Base-by-base conservation (phyloP, 2,797 vertebrate genomes). In the Notolabrus celidotus region DNA sequence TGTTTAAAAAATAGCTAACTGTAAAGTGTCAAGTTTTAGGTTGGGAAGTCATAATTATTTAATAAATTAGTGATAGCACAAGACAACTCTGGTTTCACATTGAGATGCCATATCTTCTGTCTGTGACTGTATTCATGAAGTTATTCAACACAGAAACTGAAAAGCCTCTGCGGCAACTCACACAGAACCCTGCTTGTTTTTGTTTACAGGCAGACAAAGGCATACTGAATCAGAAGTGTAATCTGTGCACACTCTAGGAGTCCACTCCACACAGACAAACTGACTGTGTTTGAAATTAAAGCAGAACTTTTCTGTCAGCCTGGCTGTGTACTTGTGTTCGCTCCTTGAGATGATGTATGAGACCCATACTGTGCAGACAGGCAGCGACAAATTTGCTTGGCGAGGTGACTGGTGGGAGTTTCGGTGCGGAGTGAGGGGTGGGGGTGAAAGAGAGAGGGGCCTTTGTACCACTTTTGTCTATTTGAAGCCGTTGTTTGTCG, bases 311-410 rank as follows among this genome's bases (percentile, higher is more conserved):
- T 9, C 71, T 80, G 81, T 90, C 87, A 83, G 67, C 82, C 83
- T 73, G 78, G 84, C 87, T 91, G 65, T 65, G 49, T 74, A 45
- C 82, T 77, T 82, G 80, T 85, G 75, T 87, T 76, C 70, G 59
- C 79, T 41, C 71, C 73, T 78, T 59, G 29, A 86, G 79, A 91
- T 94, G 93, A 95, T 94, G 89, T 88, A 94, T 92, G 91, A 89
- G 86, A 81, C 73, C 82, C 92, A 92, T 74, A 91, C 88, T 93
- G 91, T 92, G 93, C 89, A 80, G 83, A 88, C 89, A 90, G 88
- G 86, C 88, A 91, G 86, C 88, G 86, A 95, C 94, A 94, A 93
- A 95, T 95, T 93, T 93, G 84, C 88, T 74, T 77, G 86, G 86
- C 90, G 86, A 85, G 88, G 92, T 89, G 77, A 76, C 90, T 79